Evolutionary conservation across 2,797 vertebrate species (phyloP), one percentile per base, ranked within the genome.

Genomic region (Buceros bicornis): DNA sequence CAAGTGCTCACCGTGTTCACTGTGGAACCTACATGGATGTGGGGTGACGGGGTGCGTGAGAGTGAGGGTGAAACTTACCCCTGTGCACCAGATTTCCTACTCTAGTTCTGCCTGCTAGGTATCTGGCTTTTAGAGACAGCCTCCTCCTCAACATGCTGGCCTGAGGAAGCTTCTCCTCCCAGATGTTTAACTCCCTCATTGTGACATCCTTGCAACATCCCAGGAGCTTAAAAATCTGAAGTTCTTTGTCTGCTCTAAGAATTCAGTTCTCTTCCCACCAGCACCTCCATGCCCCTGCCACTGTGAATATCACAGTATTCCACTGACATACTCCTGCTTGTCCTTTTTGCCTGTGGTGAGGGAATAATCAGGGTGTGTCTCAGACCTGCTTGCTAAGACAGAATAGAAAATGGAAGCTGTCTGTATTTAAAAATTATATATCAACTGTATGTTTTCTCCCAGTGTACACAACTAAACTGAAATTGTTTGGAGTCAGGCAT

Each of bases 1-100:
- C 35, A 48, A 35, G 13, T 40, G 10, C 48, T 71, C 35, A 66
- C 65, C 22, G 24, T 33, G 25, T 28, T 80, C 29, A 21, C 7
- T n/a, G 45, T 58, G 21, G 43, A 76, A 29, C 14, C 67, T 24
- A 2, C 31, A 2, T 1, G 8, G 12, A 14, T 29, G 18, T 8
- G 7, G 2, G 5, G 5, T 1, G 2, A 12, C 13, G 16, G 14
- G 9, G 5, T 25, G 26, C 4, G 0, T 16, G 35, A 50, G 19
- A 15, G 37, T 28, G n/a, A 51, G 16, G 19, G 8, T 35, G 50
- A 24, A 13, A 33, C 24, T 56, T 8, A 3, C 2, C n/a, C 35
- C 18, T 28, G 29, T 25, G 31, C 29, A 22, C 0, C 3, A 15
- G 11, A 5, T 20, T 53, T 61, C 29, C 61, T 37, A 6, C 13